These are phyloP conservation scores for Ethmia dodecea DNA, from an alignment of 2,888 invertebrate species.

Conservation along the genomic window DNA sequence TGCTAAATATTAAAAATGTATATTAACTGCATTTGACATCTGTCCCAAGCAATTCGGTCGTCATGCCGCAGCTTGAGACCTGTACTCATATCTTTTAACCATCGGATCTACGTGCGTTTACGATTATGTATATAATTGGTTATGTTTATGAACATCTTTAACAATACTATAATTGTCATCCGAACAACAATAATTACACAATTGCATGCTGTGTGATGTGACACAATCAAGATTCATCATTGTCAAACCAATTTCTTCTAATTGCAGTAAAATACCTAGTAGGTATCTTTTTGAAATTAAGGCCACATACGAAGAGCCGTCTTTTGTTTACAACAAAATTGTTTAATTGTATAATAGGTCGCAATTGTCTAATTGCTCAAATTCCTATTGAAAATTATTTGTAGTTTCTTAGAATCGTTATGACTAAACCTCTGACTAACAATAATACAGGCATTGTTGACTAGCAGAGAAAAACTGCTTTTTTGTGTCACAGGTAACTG, in stretches of 20 bases:
- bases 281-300: slow-evolving; percentile 18
- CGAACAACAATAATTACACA: slow-evolving; percentile 2
- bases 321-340: slow-evolving; percentile 29
- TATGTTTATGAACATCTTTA: neutral
- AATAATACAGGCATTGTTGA: slow-evolving; percentile 22
- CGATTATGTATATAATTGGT: neutral
- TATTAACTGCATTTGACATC: no score
- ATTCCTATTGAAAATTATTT: slow-evolving; percentile 30
- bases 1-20: no score
- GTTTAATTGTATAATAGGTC: slow-evolving; percentile 49
- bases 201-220: neutral
- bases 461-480: slow-evolving; percentile 11
- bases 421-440: slow-evolving; percentile 26
- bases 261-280: slow-evolving; percentile 1
- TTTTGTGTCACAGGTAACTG: slow-evolving; percentile 27
- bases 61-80: no score
- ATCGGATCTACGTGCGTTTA: neutral
- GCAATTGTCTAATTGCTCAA: slow-evolving; percentile 41
- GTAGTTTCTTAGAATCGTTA: slow-evolving; percentile 35
- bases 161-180: neutral
- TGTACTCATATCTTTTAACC: no score
- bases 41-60: no score
- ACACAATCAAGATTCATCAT: slow-evolving; percentile 14
- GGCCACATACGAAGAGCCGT: slow-evolving; percentile 19
- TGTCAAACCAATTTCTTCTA: slow-evolving; percentile 13